A percentile compares a stretch with the other conserved stretches of the same genome.
Conservation (phyloP, 2,797 vertebrate species). For the Chaetophractus vellerosus region DNA sequence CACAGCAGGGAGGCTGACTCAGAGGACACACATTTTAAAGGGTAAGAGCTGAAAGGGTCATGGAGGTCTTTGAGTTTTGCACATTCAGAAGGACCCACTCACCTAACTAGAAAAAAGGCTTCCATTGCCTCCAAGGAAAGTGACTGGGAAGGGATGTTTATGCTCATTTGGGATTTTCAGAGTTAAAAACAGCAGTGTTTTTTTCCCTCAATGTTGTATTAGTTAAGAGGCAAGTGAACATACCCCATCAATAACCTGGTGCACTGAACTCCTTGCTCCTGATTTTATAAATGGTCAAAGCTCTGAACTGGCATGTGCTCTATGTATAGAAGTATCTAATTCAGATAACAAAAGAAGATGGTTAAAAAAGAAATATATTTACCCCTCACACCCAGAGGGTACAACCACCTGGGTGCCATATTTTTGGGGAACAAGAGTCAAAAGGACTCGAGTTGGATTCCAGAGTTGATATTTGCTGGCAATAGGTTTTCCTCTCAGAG, state of each 20-base stretch:
- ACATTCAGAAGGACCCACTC: conserved; percentile 12
- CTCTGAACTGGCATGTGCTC: neutral
- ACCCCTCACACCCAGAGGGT: neutral
- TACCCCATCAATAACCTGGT: neutral
- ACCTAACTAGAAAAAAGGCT: conserved; percentile 33
- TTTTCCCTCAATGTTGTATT: neutral
- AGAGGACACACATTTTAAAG: conserved; percentile 25
- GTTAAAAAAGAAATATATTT: neutral
- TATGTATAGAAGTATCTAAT: neutral
- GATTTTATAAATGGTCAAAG: conserved; percentile 3
- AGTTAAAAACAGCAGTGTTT: too few species aligned
- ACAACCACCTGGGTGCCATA: neutral
- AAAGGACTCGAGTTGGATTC: neutral
- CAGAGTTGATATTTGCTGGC: neutral
- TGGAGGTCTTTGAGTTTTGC: neutral
- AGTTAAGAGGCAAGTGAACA: neutral
- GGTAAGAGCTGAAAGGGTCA: conserved; percentile 23
- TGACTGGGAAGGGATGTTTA: conserved; percentile 42
- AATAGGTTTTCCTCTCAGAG: neutral
- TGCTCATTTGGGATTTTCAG: conserved; percentile 3
- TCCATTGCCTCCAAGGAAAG: conserved; percentile 38
- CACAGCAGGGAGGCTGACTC: conserved; percentile 7
- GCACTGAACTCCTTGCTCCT: neutral
- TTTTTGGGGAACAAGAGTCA: neutral
- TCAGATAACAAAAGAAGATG: conserved; percentile 25